phyloP scores from a whole-genome alignment of 1,140 invertebrate species.

The Dysdera silvatica region DNA sequence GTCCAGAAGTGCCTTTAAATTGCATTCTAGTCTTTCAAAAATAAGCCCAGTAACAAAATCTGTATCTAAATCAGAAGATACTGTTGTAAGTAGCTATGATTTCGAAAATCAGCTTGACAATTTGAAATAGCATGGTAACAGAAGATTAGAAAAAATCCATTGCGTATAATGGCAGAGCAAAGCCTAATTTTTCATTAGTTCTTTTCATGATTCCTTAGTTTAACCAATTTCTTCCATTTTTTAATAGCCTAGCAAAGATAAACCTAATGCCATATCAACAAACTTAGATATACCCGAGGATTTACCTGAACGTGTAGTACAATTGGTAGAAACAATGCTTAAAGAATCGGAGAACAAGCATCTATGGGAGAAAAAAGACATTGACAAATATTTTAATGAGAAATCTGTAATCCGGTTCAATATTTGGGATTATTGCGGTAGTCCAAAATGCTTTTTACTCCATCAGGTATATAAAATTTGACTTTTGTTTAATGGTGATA shows the following conservation, averaged over 20 bases:
- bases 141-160: no score
- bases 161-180: no score
- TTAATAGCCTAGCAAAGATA: conserved; percentile 19
- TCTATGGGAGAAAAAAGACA: conserved; percentile 22
- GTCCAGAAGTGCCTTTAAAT: conserved; percentile 3
- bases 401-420: conserved; percentile 37
- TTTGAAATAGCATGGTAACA: no score
- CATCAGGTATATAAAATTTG: conserved; percentile 42
- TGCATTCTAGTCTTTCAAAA: conserved; percentile 26
- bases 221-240: no score
- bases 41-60: conserved; percentile 14
- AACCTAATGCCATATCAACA: background rate
- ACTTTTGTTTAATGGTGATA: no score
- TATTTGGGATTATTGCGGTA: conserved; percentile 46
- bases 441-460: conserved; percentile 41
- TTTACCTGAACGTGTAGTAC: conserved; percentile 17
- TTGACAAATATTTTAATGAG: no score
- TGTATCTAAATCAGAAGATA: background rate
- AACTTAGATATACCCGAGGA: conserved; percentile 14
- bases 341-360: conserved; percentile 19
- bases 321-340: conserved; percentile 28
- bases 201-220: no score
- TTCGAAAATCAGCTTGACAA: no score
- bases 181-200: no score
- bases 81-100: background rate